phyloP scores from a whole-genome alignment of 1,140 invertebrate genomes.

The Notospermus geniculatus region DNA sequence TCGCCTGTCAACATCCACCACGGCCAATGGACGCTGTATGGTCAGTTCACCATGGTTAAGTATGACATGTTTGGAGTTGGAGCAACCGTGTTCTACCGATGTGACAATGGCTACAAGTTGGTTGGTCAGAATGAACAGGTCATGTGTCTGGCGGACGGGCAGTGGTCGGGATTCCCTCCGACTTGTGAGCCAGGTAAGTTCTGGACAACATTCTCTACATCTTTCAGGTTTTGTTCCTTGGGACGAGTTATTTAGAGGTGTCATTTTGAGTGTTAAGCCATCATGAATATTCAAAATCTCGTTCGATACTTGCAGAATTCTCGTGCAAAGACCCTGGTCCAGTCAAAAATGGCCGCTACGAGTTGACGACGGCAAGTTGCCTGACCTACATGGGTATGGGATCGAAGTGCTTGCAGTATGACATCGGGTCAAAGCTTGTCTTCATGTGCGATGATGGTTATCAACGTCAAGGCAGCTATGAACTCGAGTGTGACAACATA shows the following conservation, averaged over 20 bases:
- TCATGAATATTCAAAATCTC: conserved; percentile 4
- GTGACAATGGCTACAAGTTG: conserved; percentile 24
- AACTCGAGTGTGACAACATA: conserved; percentile 26
- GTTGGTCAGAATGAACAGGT: conserved; percentile 20
- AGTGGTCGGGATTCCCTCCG: conserved; percentile 28
- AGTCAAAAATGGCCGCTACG: conserved; percentile 12
- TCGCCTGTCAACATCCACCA: conserved; percentile 19
- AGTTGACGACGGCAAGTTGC: conserved; percentile 11
- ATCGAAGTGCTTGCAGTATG: conserved; percentile 25
- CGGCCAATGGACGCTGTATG: conserved; percentile 24
- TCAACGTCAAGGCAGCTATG: conserved; percentile 19
- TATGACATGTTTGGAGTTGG: conserved; percentile 21
- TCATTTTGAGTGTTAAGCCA: conserved; percentile 22
- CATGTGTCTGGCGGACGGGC: conserved; percentile 15
- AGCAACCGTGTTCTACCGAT: conserved; percentile 26
- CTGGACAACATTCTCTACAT: background rate
- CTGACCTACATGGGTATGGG: background rate
- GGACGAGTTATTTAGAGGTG: conserved; percentile 22
- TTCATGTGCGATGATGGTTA: conserved; percentile 37
- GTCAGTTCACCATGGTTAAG: background rate
- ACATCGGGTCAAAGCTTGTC: conserved; percentile 25
- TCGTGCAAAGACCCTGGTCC: conserved; percentile 16
- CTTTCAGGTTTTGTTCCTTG: background rate
- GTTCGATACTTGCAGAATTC: conserved; percentile 2
- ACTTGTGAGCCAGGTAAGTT: conserved; percentile 17